Evolutionary conservation across 2,888 invertebrate genomes (phyloP).

Genomic region (Troides helena): DNA sequence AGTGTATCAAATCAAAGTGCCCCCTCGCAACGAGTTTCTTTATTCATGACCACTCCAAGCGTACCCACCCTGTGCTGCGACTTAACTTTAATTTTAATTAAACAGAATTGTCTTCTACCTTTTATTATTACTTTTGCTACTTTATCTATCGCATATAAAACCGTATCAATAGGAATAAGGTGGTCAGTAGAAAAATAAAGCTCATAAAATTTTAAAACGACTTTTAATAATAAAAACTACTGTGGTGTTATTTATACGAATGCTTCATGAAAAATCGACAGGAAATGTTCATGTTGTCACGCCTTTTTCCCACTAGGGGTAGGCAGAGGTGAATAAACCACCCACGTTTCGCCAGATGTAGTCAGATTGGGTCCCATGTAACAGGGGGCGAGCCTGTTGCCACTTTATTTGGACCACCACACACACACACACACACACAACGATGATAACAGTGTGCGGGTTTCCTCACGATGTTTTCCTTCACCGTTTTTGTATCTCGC

Average conservation of each 20-base stretch:
- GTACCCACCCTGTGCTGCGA: conserved; percentile 47
- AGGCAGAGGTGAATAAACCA: no score
- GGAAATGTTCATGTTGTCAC: no score
- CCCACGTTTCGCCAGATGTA: no score
- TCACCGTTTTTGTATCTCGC: no score
- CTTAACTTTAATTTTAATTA: conserved; percentile 71
- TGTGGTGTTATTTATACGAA: background rate
- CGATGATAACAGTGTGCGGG: no score
- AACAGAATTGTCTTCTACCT: conserved; percentile 49
- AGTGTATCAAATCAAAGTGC: conserved; percentile 76
- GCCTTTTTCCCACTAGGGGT: no score
- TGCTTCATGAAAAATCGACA: background rate
- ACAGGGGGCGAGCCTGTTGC: no score
- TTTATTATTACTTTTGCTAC: conserved; percentile 28
- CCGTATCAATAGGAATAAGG: background rate
- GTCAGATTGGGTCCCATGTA: no score
- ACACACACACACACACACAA: no score
- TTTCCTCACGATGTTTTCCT: no score
- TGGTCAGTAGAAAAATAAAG: background rate
- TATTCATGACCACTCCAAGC: conserved; percentile 68
- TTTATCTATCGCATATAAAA: background rate
- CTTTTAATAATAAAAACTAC: background rate
- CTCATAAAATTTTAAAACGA: background rate
- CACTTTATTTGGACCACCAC: no score
- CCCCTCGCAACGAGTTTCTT: conserved; percentile 61